These are phyloP conservation scores for Anoncus sp. DNA, from an alignment of 2,888 invertebrate genomes.

Conservation along the genomic window DNA sequence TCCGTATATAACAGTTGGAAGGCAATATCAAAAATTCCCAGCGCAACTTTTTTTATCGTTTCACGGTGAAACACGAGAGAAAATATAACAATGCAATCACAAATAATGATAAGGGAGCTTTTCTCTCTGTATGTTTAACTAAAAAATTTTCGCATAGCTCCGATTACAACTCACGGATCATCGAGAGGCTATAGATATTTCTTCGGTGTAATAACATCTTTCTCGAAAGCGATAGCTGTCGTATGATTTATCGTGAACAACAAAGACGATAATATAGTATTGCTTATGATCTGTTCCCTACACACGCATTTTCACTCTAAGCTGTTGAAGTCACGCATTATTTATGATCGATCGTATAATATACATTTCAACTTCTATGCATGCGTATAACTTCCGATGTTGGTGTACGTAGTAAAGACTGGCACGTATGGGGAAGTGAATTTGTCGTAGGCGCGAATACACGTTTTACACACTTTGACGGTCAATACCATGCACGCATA, in stretches of 20 bases:
- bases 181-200: constrained; percentile 2
- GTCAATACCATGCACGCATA: background rate
- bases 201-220: constrained; percentile 23
- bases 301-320: constrained; percentile 17
- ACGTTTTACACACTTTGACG: background rate
- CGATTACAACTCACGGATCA: constrained; percentile 6
- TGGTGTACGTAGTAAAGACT: constrained; percentile 5
- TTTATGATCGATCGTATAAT: constrained; percentile 46
- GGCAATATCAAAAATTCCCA: too few relatives aligned
- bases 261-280: constrained; percentile 15
- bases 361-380: constrained; percentile 23
- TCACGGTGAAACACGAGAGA: background rate
- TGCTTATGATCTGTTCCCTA: background rate
- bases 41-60: too few relatives aligned
- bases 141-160: background rate
- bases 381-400: background rate
- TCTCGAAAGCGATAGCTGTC: constrained; percentile 18
- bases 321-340: constrained; percentile 27
- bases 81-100: constrained; percentile 20
- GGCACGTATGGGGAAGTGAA: background rate
- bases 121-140: background rate
- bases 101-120: constrained; percentile 6
- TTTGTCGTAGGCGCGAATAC: constrained; percentile 3
- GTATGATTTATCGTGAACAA: constrained; percentile 26
- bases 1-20: too few relatives aligned